phyloP scores from a whole-genome alignment of 1,140 invertebrate species.

The Orussus abietinus region DNA sequence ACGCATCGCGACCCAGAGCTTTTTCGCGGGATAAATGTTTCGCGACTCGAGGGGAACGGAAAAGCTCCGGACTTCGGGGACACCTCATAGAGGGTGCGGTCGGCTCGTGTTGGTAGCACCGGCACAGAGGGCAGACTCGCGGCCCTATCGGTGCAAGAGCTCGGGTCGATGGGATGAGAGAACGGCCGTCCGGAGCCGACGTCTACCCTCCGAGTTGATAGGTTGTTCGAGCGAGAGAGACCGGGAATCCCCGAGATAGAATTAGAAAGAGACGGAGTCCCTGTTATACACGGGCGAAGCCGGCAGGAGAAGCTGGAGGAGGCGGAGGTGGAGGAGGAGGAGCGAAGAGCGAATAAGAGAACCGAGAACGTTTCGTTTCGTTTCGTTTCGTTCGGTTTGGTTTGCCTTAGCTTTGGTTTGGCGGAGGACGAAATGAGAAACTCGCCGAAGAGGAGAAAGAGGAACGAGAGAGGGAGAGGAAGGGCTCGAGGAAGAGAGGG shows the following conservation, averaged over 20 bases:
- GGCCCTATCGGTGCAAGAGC: conserved; percentile 51
- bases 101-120: conserved; percentile 35
- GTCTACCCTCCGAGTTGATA: conserved; percentile 55
- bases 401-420: conserved; percentile 31
- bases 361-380: conserved; percentile 23
- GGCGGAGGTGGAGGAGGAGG: conserved; percentile 20
- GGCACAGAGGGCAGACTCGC: conserved; percentile 38
- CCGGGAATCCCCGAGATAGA: conserved; percentile 46
- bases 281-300: conserved; percentile 20
- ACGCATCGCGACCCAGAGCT: too few relatives aligned
- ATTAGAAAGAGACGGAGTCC: conserved; percentile 43
- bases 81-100: too few relatives aligned
- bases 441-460: conserved; percentile 21
- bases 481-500: neutral
- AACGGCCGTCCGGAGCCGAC: conserved; percentile 45
- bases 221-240: conserved; percentile 51
- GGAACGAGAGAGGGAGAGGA: conserved; percentile 28
- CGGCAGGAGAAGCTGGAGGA: conserved; percentile 12
- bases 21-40: too few relatives aligned
- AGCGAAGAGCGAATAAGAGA: conserved; percentile 29
- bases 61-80: too few relatives aligned
- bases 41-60: neutral
- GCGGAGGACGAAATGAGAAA: conserved; percentile 34
- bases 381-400: conserved; percentile 43
- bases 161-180: conserved; percentile 50